Percentiles rank a stretch among this genome's conserved stretches.
Evolutionary conservation across 2,113 vertebrate genomes (phyloP).

Genomic region (Grallaria varia): DNA sequence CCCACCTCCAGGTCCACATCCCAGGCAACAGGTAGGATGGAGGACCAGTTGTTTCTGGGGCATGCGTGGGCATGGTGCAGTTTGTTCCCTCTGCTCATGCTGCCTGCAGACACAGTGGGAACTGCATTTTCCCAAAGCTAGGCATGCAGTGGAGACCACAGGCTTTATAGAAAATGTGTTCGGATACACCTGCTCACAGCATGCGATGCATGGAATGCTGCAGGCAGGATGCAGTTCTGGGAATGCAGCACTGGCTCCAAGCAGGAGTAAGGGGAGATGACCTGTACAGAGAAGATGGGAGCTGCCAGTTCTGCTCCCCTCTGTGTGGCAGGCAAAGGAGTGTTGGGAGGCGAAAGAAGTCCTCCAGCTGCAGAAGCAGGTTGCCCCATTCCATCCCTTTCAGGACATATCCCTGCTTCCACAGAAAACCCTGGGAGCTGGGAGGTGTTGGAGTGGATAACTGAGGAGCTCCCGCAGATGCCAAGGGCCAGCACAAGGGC

Average conservation of each 20-base stretch:
- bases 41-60: not conserved
- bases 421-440: not conserved
- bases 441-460: not conserved
- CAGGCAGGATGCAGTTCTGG: not conserved
- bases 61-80: not conserved
- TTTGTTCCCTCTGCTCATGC: not conserved
- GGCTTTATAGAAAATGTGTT: not conserved
- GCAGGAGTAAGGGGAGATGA: not conserved
- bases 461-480: not conserved
- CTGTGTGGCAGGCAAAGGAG: not conserved
- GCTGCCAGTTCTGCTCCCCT: not conserved
- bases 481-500: not conserved
- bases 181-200: not conserved
- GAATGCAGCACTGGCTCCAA: accelerated
- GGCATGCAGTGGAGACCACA: not conserved
- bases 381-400: not conserved
- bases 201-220: not conserved
- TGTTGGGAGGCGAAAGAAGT: not conserved
- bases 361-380: not conserved
- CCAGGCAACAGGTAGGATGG: not conserved
- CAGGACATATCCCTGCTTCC: not conserved
- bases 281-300: not conserved
- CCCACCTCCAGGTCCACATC: not conserved
- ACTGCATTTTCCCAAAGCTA: not conserved
- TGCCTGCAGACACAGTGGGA: not conserved